phyloP scores from a whole-genome alignment of 2,797 vertebrate species.

The Craterocephalus amniculus region DNA sequence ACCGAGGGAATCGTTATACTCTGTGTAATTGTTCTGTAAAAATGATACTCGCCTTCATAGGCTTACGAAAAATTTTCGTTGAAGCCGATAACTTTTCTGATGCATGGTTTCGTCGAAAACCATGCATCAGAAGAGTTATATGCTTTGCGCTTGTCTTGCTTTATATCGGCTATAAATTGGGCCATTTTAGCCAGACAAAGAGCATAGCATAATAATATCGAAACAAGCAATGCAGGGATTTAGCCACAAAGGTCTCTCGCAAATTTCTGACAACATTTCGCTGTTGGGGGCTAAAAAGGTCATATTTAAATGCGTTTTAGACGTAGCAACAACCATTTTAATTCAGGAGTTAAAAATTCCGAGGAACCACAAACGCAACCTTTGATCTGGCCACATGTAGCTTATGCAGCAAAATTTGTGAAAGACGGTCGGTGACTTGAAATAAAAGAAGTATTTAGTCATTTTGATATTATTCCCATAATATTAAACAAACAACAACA shows the following conservation, averaged over 20 bases:
- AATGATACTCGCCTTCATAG: no score
- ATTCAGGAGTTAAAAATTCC: background rate
- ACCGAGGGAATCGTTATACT: background rate
- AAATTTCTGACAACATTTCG: background rate
- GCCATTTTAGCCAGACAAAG: no score
- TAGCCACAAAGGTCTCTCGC: no score
- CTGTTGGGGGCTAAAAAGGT: background rate
- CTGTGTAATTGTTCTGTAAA: background rate
- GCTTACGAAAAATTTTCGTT: no score
- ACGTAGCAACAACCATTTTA: background rate
- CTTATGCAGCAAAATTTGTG: slow-evolving; percentile 28
- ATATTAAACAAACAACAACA: background rate
- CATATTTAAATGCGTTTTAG: background rate
- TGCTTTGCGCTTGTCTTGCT: no score
- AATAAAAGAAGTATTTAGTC: background rate
- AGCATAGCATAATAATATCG: no score
- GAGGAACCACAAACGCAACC: slow-evolving; percentile 23
- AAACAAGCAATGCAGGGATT: no score
- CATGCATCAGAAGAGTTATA: background rate
- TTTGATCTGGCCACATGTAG: background rate
- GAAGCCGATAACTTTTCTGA: no score
- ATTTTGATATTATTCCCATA: background rate
- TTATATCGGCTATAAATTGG: no score
- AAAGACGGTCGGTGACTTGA: background rate
- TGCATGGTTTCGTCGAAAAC: background rate